Base-by-base conservation (phyloP, 92 coral and sea anemone genomes). In the Palythoa grandis region DNA sequence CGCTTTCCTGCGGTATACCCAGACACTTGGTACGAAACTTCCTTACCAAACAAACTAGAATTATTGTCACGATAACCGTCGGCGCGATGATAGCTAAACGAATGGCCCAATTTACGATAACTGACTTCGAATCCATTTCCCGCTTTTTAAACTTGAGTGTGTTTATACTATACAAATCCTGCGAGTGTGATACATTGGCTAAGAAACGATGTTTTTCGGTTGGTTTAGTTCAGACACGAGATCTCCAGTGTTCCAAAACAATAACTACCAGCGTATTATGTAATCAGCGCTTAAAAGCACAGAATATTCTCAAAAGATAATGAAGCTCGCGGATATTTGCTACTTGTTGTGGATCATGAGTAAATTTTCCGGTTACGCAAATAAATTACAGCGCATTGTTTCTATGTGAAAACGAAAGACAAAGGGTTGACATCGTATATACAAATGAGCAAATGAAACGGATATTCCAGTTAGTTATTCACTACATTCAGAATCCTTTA, bases 11-110 rank as follows among this genome's bases (percentile, higher is more conserved):
- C 15, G 43, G 40, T 11, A 80, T 9, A 20, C 65, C 74, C 57
- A 80, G 47, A 47, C 85, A 80, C 52, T 29, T 80, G 11, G 22
- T 47, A 7, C 85, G 85, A 16, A 80, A 17, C 48, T 67, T 80
- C 66, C 85, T 80, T 23, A 80, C 22, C 74, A 80, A 80, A 12
- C 75, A 80, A 66, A 80, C 74, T 13, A 80, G 56, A 25, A 80
- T 13, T 14, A 66, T 40, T 3, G 85, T 52, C 48, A 80, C 61
- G 48, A 67, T 25, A 66, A 80, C 73, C 7, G 74, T 65, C 6
- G 85, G 85, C 3, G 40, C 57, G 7, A 80, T 80, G 13, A 80
- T 48, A n/a, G 85, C 85, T 15, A 80, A 40, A 23, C 85, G 85
- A 80, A 66, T 13, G n/a, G 47, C 60, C 85, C 65, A 80, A 8